Percentiles rank a stretch among this genome's conserved stretches.
Conservation (phyloP, 2,113 vertebrate genomes). For the Microtus montanus region DNA sequence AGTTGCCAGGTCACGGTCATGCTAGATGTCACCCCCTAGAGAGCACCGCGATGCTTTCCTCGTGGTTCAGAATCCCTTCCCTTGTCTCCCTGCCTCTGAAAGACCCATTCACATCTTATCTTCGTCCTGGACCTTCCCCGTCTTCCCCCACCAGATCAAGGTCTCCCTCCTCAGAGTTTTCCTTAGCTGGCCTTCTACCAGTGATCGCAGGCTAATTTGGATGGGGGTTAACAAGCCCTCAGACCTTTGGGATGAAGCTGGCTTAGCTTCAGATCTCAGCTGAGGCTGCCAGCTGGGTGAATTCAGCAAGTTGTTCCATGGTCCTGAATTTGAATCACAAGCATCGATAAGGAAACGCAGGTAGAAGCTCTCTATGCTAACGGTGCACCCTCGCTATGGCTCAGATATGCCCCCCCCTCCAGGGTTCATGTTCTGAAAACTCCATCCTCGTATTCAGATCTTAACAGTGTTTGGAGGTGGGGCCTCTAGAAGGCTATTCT, state of each 20-base stretch:
- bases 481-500: neutral
- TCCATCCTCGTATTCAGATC: neutral
- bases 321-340: neutral
- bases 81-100: neutral
- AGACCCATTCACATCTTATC: neutral
- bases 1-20: neutral
- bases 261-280: conserved; percentile 25
- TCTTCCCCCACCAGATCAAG: neutral
- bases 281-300: neutral
- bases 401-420: neutral
- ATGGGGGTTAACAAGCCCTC: neutral
- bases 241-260: neutral
- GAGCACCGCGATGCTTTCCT: neutral
- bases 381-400: neutral
- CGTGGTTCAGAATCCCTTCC: neutral
- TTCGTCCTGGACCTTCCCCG: neutral
- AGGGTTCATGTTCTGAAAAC: neutral
- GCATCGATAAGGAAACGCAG: neutral
- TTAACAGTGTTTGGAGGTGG: neutral
- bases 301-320: neutral
- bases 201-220: neutral
- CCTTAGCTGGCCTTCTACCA: neutral
- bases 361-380: neutral
- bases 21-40: neutral
- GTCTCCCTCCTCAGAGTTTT: neutral